These are phyloP conservation scores for Ostrea denselamellosa DNA, from an alignment of 1,140 invertebrate genomes.

Conservation along the genomic window DNA sequence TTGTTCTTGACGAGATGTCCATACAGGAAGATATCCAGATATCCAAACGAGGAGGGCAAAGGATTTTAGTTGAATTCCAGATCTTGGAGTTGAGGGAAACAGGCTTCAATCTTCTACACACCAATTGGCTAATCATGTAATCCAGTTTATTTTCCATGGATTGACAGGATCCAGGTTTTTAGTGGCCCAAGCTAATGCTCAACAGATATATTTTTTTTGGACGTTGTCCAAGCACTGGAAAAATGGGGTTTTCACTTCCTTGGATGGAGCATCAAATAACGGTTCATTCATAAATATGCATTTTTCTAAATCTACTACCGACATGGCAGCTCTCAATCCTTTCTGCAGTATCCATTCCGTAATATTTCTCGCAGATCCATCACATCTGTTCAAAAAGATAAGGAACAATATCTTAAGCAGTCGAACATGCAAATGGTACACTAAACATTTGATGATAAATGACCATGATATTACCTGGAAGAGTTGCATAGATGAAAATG, in stretches of 20 bases:
- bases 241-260: constrained; percentile 41
- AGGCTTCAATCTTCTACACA: not conserved
- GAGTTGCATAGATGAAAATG: not conserved
- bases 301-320: not conserved
- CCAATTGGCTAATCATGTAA: constrained; percentile 34
- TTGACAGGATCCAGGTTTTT: constrained; percentile 47
- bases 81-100: not conserved
- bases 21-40: not conserved
- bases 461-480: not conserved
- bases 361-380: constrained; percentile 49
- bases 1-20: not conserved
- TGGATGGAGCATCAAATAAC: constrained; percentile 51
- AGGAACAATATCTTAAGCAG: constrained; percentile 52
- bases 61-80: not conserved
- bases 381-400: constrained; percentile 50
- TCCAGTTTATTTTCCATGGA: constrained; percentile 45
- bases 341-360: not conserved
- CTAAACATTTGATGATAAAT: not conserved
- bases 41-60: not conserved
- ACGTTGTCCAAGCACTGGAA: constrained; percentile 41
- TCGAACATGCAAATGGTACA: not conserved
- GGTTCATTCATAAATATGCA: constrained; percentile 1
- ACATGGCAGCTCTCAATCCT: not conserved
- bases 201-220: constrained; percentile 53
- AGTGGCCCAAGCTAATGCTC: constrained; percentile 44